Evolutionary conservation across 1,140 invertebrate species (phyloP), one percentile per base, ranked within the genome.

Genomic region (Brachionus manjavacas): DNA sequence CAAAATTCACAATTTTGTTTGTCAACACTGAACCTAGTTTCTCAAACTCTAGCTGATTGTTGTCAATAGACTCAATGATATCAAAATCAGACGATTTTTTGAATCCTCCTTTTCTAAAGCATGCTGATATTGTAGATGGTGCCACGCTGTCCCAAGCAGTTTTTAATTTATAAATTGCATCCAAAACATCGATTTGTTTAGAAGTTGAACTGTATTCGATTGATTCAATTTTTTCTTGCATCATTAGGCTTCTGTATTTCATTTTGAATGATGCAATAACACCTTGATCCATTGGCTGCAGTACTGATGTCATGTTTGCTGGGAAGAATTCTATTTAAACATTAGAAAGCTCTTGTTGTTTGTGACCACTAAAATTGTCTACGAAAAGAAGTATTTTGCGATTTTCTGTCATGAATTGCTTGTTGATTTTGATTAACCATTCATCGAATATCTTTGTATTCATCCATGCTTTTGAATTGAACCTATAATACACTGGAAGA

Each of bases 311-410:
- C 1, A 4, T 46, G 43, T 3, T 86, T 3, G 76, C 70, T 9
- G 85, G 85, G n/a, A 85, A 64, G 39, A 81, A 87, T 88, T 4
- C 91, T 86, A 85, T 89, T 87, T 85, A 86, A 85, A 14, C 0
- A 49, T 88, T 85, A 60, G 87, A 81, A 46, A 55, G 20, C 8
- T 85, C 60, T 46, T 83, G 25, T 41, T 86, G 85, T 64, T 16
- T 64, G 85, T 91, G 90, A 70, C 89, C 87, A 68, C 88, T 85
- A 86, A 88, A 91, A 85, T 91, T 91, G 85, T 91, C 89, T 68
- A 91, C 86, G 83, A 91, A 88, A 35, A 91, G 84, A 8, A 91
- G 81, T 83, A 90, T 89, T 86, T 90, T 89, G 84, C 88, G 43
- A 46, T 64, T 52, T 49, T 86, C 20, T n/a, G 20, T 39, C 14